phyloP scores from a whole-genome alignment of 2,797 vertebrate genomes.

The Delichon dasypus region DNA sequence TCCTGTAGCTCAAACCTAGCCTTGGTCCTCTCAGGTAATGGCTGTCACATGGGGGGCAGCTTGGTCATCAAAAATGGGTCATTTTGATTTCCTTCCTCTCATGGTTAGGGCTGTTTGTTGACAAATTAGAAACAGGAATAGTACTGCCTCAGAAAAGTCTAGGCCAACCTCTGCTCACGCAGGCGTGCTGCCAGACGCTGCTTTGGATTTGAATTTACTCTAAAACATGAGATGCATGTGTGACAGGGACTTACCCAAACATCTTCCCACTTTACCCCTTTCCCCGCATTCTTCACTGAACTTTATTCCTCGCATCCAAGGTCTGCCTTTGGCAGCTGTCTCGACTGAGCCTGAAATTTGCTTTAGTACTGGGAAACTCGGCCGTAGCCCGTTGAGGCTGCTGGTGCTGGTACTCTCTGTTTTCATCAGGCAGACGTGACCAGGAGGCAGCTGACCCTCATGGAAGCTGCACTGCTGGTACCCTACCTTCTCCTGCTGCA shows the following conservation, averaged over 20 bases:
- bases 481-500: neutral
- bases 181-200: rapidly evolving
- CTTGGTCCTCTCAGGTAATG: neutral
- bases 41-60: neutral
- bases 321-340: neutral
- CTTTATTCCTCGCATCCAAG: rapidly evolving
- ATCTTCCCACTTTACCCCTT: neutral
- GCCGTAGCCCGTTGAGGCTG: neutral
- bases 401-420: neutral
- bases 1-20: neutral
- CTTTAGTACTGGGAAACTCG: neutral
- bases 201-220: neutral
- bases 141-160: neutral
- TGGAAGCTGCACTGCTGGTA: neutral
- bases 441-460: neutral
- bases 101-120: neutral
- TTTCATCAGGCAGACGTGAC: neutral
- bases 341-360: neutral
- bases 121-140: neutral
- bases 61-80: neutral
- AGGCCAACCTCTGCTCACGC: neutral
- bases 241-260: neutral
- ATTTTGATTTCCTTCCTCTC: neutral
- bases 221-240: neutral
- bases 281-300: neutral